phyloP scores from a whole-genome alignment of 2,113 vertebrate species.

The Trichechus manatus region DNA sequence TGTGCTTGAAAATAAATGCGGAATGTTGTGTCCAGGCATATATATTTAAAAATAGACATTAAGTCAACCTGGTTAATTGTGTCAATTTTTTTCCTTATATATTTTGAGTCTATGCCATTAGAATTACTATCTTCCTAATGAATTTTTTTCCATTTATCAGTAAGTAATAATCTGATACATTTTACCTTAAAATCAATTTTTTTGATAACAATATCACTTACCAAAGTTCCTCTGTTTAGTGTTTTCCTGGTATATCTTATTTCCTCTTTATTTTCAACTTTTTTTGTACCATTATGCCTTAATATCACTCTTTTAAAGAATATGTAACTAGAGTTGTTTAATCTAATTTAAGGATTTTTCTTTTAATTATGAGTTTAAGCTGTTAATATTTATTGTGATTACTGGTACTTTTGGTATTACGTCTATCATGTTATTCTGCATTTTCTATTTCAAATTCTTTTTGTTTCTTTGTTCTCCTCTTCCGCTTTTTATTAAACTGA shows the following conservation, averaged over 20 bases:
- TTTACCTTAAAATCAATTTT: conserved; percentile 38
- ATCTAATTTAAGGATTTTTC: not conserved
- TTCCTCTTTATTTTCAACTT: not conserved
- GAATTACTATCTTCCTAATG: conserved; percentile 19
- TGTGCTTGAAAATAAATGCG: not conserved
- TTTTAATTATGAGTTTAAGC: not conserved
- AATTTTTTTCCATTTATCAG: not conserved
- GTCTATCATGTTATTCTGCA: not conserved
- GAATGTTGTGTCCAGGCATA: not conserved
- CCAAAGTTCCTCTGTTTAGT: not conserved
- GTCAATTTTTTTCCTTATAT: not conserved
- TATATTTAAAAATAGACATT: conserved; percentile 1
- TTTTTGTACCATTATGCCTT: not conserved
- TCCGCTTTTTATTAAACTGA: not conserved
- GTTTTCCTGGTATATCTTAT: not conserved
- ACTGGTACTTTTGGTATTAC: not conserved
- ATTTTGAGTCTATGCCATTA: not conserved
- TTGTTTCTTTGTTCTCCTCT: not conserved
- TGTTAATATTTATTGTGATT: not conserved
- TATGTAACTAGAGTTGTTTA: not conserved
- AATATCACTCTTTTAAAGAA: not conserved
- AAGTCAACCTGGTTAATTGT: not conserved
- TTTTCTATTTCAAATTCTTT: not conserved
- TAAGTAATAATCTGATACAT: not conserved
- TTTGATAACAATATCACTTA: not conserved